Conservation (phyloP, 2,888 invertebrate species). For the Syrphus vitripennis region DNA sequence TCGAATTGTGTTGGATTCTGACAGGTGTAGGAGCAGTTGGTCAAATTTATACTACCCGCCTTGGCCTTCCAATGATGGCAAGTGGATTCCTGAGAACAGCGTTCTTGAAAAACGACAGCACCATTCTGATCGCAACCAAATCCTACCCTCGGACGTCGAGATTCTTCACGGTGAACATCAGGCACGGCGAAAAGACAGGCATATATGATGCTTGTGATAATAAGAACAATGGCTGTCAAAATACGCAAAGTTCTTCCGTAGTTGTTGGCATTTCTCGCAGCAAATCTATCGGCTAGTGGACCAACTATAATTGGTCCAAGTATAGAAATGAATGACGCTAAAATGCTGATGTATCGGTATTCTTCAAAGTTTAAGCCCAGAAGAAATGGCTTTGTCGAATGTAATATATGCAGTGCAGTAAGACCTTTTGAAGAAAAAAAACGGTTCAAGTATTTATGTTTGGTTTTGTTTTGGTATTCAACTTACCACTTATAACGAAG, state of each 20-base stretch:
- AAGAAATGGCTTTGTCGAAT: slow-evolving; percentile 84
- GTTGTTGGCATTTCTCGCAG: slow-evolving; percentile 78
- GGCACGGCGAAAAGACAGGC: slow-evolving; percentile 86
- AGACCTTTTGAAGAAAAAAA: slow-evolving; percentile 83
- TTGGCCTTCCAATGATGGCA: slow-evolving; percentile 87
- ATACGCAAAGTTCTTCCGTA: slow-evolving; percentile 86
- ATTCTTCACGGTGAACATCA: slow-evolving; percentile 84
- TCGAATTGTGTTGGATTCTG: slow-evolving; percentile 81
- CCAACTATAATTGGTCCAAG: slow-evolving; percentile 90
- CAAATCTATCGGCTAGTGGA: slow-evolving; percentile 86
- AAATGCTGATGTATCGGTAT: slow-evolving; percentile 88
- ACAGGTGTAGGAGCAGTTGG: slow-evolving; percentile 88
- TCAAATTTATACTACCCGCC: slow-evolving; percentile 85
- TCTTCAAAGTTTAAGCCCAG: slow-evolving; percentile 88
- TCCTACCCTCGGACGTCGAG: slow-evolving; percentile 84
- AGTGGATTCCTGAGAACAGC: slow-evolving; percentile 85
- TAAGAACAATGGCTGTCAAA: slow-evolving; percentile 86
- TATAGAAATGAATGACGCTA: slow-evolving; percentile 90
- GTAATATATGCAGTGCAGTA: slow-evolving; percentile 91
- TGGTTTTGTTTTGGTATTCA: too few species aligned
- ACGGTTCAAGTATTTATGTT: too few species aligned
- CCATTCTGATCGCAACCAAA: slow-evolving; percentile 88
- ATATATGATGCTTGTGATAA: slow-evolving; percentile 87
- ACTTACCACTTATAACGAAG: slow-evolving; percentile 89
- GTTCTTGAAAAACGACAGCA: slow-evolving; percentile 88